Evolutionary conservation across 2,113 vertebrate genomes (phyloP).

Genomic region (Cochlearius cochlearius): DNA sequence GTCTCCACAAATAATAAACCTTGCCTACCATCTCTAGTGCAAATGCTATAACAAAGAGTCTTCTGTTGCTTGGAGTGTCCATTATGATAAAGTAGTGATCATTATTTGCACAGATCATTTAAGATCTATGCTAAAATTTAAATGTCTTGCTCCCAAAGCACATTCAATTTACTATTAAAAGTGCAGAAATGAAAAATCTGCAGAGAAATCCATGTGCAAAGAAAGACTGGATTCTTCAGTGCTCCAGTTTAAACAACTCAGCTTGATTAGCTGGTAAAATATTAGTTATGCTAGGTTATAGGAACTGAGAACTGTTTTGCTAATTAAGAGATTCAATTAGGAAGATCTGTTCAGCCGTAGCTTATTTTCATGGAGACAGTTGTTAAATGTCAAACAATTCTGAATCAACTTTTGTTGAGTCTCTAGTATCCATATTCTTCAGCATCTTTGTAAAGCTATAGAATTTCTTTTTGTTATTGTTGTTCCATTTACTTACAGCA

Average conservation of each 20-base stretch:
- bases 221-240: not conserved
- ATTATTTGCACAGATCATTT: not conserved
- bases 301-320: constrained; percentile 1
- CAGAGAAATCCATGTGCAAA: not conserved
- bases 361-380: not conserved
- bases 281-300: constrained; percentile 41
- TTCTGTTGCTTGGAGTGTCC: not conserved
- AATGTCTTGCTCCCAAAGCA: not conserved
- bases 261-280: constrained; percentile 59
- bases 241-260: constrained; percentile 38
- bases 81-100: not conserved
- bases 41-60: not conserved
- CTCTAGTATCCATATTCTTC: not conserved
- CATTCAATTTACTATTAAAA: constrained; percentile 15
- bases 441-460: not conserved
- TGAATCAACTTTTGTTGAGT: not conserved
- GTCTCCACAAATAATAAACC: not conserved
- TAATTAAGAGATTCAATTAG: constrained; percentile 52
- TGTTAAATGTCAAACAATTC: constrained; percentile 5
- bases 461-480: not conserved
- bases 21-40: not conserved
- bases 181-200: not conserved
- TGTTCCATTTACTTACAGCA: not conserved
- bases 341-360: constrained; percentile 21
- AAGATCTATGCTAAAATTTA: not conserved